Conservation (phyloP, 2,888 invertebrate species). For the Cryptocheilus praepositus region DNA sequence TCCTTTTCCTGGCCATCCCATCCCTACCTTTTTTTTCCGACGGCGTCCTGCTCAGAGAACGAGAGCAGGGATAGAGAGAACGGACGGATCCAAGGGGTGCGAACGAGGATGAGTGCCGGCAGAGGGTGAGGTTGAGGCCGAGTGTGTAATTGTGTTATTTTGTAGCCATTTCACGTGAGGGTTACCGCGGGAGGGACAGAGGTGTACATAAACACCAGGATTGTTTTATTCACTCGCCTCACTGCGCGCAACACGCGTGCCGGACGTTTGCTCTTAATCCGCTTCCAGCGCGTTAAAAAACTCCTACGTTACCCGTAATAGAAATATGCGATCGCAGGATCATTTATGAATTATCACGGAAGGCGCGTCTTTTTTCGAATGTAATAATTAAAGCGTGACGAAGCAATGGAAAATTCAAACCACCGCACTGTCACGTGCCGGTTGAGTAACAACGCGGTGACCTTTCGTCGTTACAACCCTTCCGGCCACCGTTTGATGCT, state of each 20-base stretch:
- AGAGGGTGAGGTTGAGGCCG: conserved; percentile 63
- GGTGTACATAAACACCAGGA: conserved; percentile 72
- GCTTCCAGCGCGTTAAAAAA: too few relatives aligned
- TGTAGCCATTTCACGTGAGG: conserved; percentile 72
- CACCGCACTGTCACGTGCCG: too few relatives aligned
- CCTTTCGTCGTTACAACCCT: too few relatives aligned
- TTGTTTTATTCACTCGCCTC: conserved; percentile 72
- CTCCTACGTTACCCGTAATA: too few relatives aligned
- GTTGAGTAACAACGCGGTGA: too few relatives aligned
- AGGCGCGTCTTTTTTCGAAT: too few relatives aligned
- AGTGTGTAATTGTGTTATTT: conserved; percentile 75
- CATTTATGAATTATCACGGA: too few relatives aligned
- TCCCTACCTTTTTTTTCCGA: conserved; percentile 30
- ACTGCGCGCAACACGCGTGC: conserved; percentile 58
- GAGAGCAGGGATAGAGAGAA: conserved; percentile 53
- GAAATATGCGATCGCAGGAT: too few relatives aligned
- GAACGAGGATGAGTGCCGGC: conserved; percentile 58
- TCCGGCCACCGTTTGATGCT: background rate
- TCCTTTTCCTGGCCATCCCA: conserved; percentile 16
- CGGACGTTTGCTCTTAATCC: conserved; percentile 19
- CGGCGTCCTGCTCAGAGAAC: conserved; percentile 36
- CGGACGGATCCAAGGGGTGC: conserved; percentile 56
- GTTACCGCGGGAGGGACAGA: conserved; percentile 63
- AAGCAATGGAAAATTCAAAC: too few relatives aligned
- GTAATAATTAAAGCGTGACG: too few relatives aligned